Evolutionary conservation across 2,113 vertebrate species (phyloP).

Genomic region (Elaphurus davidianus): DNA sequence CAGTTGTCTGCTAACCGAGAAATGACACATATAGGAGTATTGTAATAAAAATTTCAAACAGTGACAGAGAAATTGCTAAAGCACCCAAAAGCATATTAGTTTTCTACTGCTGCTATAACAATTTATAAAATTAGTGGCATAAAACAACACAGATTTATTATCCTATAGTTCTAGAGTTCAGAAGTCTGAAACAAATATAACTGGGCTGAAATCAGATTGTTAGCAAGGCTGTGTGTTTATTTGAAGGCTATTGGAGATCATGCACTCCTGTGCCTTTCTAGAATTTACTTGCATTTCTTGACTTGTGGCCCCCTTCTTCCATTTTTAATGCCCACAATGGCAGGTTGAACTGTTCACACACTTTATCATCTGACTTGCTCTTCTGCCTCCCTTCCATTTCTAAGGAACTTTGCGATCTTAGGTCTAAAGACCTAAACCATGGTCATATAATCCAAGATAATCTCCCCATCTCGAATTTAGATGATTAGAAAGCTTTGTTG

Average conservation of each 20-base stretch:
- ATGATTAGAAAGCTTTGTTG: not conserved
- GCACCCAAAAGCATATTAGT: not conserved
- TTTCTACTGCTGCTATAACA: not conserved
- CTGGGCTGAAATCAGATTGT: not conserved
- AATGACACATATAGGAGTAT: not conserved
- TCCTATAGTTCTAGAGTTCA: not conserved
- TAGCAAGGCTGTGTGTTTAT: not conserved
- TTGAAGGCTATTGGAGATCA: not conserved
- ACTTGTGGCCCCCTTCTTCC: not conserved
- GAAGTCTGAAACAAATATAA: not conserved
- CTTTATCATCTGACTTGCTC: not conserved
- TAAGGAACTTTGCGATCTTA: not conserved
- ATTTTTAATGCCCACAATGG: not conserved
- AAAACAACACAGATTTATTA: not conserved
- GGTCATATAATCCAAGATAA: not conserved
- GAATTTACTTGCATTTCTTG: not conserved
- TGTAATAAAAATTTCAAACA: not conserved
- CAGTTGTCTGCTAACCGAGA: not conserved
- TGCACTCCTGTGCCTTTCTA: not conserved
- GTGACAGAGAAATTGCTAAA: not conserved
- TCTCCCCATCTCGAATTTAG: not conserved
- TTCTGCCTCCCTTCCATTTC: not conserved
- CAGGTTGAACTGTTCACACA: not conserved
- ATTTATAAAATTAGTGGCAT: not conserved
- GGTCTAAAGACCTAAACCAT: not conserved